Evolutionary conservation across 2,113 vertebrate genomes (phyloP), one percentile per base, ranked within the genome.

Genomic region (Podiceps cristatus): DNA sequence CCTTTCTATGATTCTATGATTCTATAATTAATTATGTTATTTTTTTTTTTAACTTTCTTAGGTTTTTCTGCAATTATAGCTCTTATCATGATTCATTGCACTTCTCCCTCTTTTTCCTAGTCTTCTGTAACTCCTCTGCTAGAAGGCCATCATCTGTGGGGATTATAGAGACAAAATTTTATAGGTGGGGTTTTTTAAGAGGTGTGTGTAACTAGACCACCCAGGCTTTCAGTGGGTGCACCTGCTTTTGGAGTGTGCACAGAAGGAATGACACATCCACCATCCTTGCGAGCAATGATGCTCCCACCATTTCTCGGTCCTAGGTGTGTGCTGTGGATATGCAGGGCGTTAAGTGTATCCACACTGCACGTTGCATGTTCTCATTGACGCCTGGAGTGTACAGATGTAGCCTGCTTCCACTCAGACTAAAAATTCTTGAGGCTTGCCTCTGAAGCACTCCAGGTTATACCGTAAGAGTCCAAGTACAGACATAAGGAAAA

Each of bases 361-460:
- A 40, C 23, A 7, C 7, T 33, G 2, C 17, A 17, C 0, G 0
- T 42, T 18, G 2, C 2, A 0, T 55, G 8, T 40, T 71, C 49
- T 92, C 1, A 1, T 7, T 18, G 13, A 7, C 33, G 5, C 27
- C 7, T 17, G 0, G 0, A 1, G 7, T 17, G 15, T 15, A 49
- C 49, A 62, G 19, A 18, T 73, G 17, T 45, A 85, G 13, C 14
- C n/a, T 94, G 47, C 17, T 59, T 59, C 28, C 29, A 62, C 8
- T 6, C 4, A 35, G 20, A 58, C 14, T 10, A 53, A 69, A 93
- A 53, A 7, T 7, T 37, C 9, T 19, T 56, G 64, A 60, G 20
- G 16, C 1, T 84, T 15, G 37, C 3, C 1, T 1, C 5, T 44
- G 18, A 3, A 80, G 15, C 13, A 24, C 11, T 28, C 14, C 40